Base-by-base conservation (phyloP, 35 echinoderm and acorn worm species). In the Apostichopus japonicus region DNA sequence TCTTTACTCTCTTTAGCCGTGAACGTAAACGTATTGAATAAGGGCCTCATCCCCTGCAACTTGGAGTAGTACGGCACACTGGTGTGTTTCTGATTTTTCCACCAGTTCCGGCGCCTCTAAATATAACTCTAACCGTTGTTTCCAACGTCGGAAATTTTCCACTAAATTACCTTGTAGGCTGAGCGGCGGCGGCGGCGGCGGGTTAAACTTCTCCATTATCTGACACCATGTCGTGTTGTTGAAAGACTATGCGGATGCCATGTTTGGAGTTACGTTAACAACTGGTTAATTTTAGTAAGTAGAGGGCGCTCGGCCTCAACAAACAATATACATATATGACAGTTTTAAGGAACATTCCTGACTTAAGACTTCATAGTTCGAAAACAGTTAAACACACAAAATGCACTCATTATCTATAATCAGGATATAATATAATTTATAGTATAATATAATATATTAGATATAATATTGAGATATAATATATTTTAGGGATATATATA, bases 151-250 rank as follows among this genome's bases (percentile, higher is more conserved):
- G 21, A 77, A 92, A 8, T 92, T 92, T 80, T 80, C 75, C 8
- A 44, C 90, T n/a, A 80, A 33, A 33, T 92, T 92, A 13, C 73
- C 75, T 21, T 92, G 14, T 19, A 79, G 25, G 33, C 53, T 80
- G 1, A 92, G 56, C 14, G 72, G 27, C 55, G 24, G 5, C 9
- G 10, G 53, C 9, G 53, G 24, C 13, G 7, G 15, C n/a, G n/a
- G n/a, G n/a, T n/a, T n/a, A n/a, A n/a, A n/a, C n/a, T n/a, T n/a
- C n/a, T n/a, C n/a, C n/a, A n/a, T n/a, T n/a, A n/a, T n/a, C 33
- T 44, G 33, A 44, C 3, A 44, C 33, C 33, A 44, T 44, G 33
- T 44, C 33, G 33, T 4, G 33, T 44, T 44, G 33, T 44, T 3
- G 33, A 44, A 3, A 44, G 2, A 44, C 33, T 44, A 44, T 44